These are phyloP conservation scores for Calephelis perditalis DNA, from an alignment of 2,888 invertebrate species.

Conservation along the genomic window DNA sequence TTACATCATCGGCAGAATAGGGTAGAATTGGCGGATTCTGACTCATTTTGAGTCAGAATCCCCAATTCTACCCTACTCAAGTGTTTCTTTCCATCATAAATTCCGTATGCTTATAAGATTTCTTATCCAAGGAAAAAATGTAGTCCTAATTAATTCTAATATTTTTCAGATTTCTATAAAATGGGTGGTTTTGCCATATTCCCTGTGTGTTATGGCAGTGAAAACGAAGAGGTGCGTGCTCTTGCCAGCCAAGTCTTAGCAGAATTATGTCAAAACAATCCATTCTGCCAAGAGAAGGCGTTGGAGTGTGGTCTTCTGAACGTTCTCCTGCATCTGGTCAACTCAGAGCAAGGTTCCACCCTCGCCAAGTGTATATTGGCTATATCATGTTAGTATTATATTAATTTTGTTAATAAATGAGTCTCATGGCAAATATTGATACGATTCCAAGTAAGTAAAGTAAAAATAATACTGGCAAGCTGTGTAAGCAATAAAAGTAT, in stretches of 20 bases:
- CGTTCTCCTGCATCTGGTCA: slow-evolving; percentile 78
- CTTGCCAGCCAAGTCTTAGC: slow-evolving; percentile 84
- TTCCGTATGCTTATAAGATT: not conserved
- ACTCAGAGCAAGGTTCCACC: slow-evolving; percentile 76
- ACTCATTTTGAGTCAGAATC: too few species aligned
- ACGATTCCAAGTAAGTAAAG: too few species aligned
- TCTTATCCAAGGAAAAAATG: not conserved
- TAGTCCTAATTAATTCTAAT: not conserved
- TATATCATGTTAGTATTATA: slow-evolving; percentile 82
- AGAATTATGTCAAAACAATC: slow-evolving; percentile 91
- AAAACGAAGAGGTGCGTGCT: slow-evolving; percentile 79
- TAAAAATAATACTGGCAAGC: too few species aligned
- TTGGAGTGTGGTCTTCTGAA: slow-evolving; percentile 82
- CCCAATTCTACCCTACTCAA: too few species aligned
- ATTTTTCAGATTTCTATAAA: slow-evolving; percentile 85
- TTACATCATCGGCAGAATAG: too few species aligned
- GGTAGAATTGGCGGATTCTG: too few species aligned
- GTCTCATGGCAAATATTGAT: too few species aligned
- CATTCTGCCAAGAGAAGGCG: slow-evolving; percentile 86
- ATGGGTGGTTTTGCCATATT: slow-evolving; percentile 89
- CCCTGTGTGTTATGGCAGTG: slow-evolving; percentile 80
- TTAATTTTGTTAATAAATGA: not conserved
- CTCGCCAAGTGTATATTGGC: slow-evolving; percentile 86
- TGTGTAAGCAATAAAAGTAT: too few species aligned
- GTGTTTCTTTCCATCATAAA: too few species aligned